Percentiles rank a stretch among this genome's conserved stretches.
These are phyloP conservation scores for Lycaena phlaeas DNA, from an alignment of 2,888 invertebrate genomes.

Conservation along the genomic window DNA sequence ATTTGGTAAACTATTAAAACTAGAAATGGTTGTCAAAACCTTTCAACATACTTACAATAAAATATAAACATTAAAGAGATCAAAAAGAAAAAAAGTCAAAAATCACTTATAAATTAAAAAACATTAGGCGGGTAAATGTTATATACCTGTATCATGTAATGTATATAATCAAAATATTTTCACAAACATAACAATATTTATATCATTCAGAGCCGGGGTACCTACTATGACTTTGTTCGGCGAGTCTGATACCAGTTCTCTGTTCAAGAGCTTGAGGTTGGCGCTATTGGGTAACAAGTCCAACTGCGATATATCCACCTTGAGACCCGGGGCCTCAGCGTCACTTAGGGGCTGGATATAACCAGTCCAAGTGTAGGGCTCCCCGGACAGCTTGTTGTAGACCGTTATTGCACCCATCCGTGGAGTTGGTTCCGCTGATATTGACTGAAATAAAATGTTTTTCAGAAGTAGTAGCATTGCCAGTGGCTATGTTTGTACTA, in stretches of 20 bases:
- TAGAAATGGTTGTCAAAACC: no score
- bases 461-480: background rate
- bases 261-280: slow-evolving; percentile 34
- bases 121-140: no score
- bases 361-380: slow-evolving; percentile 42
- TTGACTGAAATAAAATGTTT: slow-evolving; percentile 28
- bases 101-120: no score
- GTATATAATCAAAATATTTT: slow-evolving; percentile 24
- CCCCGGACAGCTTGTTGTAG: slow-evolving; percentile 46
- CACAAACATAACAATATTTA: slow-evolving; percentile 37
- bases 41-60: no score
- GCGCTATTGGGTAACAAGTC: slow-evolving; percentile 44
- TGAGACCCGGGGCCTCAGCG: slow-evolving; percentile 31
- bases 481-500: background rate
- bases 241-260: slow-evolving; percentile 32
- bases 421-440: slow-evolving; percentile 26
- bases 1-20: no score
- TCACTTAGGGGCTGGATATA: slow-evolving; percentile 29
- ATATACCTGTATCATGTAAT: no score
- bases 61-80: no score
- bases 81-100: no score
- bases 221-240: slow-evolving; percentile 37
- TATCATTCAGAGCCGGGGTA: slow-evolving; percentile 33
- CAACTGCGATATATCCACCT: slow-evolving; percentile 32
- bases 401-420: slow-evolving; percentile 37